Evolutionary conservation across 2,888 invertebrate genomes (phyloP), one percentile per base, ranked within the genome.

Genomic region (Lucinisca nassula): DNA sequence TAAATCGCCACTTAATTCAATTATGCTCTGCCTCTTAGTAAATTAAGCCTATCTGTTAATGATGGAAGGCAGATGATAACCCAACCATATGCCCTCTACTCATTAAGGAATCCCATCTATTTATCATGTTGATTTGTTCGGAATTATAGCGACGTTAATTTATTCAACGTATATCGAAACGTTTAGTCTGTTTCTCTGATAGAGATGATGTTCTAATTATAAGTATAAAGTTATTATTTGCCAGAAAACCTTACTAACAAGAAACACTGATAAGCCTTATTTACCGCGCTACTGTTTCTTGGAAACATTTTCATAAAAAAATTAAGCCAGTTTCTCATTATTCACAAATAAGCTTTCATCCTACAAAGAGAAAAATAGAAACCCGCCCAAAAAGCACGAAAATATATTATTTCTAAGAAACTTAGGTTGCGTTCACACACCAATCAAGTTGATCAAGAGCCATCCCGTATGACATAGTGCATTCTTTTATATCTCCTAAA

Each of bases 1-100:
- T 17, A 67, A 77, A 38, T 77, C 67, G 67, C 67, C 35, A 74
- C 81, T 85, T 90, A 87, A 90, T 90, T 85, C 73, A 87, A 90
- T 90, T 90, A 87, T 80, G 77, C 55, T 58, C 35, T 35, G 67
- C 67, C 67, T 67, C 67, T 67, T 67, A 35, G 67, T 67, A 67
- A 67, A 67, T 67, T 67, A 67, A 67, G 67, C 67, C 67, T 67
- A 67, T 67, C 67, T 67, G 67, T 35, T 67, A 67, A 67, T 67
- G 67, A 67, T 67, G 35, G 67, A 35, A 67, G 35, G 32, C 67
- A 67, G 67, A 67, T 30, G 67, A 67, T 67, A 67, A 35, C 67
- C 2, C 17, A 67, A 30, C 67, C 67, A 67, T 67, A 67, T 67
- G 67, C 67, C 67, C 67, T 35, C 30, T 67, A 1, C 67, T 67